These are phyloP conservation scores for Umimayanthus kanabou DNA, from an alignment of 92 coral and sea anemone genomes.

Conservation along the genomic window DNA sequence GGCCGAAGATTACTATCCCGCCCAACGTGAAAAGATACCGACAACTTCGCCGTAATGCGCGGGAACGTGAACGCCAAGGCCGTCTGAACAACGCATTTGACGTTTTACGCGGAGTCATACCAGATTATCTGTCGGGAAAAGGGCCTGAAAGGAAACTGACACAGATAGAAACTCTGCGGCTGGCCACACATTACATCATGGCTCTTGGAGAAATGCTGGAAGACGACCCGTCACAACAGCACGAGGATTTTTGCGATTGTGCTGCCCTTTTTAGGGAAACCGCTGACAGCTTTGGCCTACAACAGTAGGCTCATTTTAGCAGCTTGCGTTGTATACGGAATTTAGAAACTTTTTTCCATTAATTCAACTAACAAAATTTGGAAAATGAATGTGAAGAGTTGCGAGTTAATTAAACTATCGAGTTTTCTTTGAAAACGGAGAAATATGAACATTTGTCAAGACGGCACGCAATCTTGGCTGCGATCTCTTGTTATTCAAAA, in stretches of 20 bases:
- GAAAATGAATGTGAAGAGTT: neutral
- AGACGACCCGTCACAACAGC: conserved; percentile 64
- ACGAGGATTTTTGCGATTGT: conserved; percentile 76
- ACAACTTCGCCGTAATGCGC: conserved; percentile 95
- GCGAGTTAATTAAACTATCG: neutral
- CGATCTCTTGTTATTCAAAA: conserved; percentile 9
- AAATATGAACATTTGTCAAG: neutral
- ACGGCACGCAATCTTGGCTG: conserved; percentile 21
- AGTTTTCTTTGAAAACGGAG: conserved; percentile 17
- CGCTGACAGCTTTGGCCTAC: conserved; percentile 12
- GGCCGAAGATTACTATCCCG: conserved; percentile 78
- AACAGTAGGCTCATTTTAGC: neutral
- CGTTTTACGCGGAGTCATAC: conserved; percentile 94
- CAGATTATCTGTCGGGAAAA: conserved; percentile 95
- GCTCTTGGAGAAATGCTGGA: conserved; percentile 94
- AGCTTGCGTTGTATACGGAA: neutral
- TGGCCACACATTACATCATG: conserved; percentile 94
- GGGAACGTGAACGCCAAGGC: conserved; percentile 97
- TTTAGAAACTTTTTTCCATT: neutral
- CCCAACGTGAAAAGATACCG: conserved; percentile 87
- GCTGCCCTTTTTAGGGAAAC: conserved; percentile 52
- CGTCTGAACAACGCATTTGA: conserved; percentile 95
- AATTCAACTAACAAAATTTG: neutral
- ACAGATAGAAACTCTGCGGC: conserved; percentile 89
- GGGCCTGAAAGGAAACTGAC: conserved; percentile 98